A percentile compares a stretch with the other conserved stretches of the same genome.
These are phyloP conservation scores for Nerophis ophidion DNA, from an alignment of 2,113 vertebrate species.

Conservation along the genomic window DNA sequence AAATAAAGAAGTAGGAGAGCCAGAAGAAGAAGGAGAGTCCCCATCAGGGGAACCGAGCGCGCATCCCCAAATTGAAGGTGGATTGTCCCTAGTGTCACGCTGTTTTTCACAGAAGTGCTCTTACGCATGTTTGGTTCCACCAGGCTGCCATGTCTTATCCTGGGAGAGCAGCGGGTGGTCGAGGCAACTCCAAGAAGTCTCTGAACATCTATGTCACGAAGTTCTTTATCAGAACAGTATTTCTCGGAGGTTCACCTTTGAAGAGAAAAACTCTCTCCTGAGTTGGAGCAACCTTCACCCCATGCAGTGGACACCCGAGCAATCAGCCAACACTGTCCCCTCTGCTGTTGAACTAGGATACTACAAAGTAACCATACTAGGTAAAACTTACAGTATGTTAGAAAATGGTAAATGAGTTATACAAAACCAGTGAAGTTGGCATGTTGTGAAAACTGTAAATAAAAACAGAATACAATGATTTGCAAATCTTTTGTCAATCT, in stretches of 20 bases:
- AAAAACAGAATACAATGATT: too few species aligned
- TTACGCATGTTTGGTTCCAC: constrained; percentile 1
- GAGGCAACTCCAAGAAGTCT: constrained; percentile 63
- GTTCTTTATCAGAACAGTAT: constrained; percentile 77
- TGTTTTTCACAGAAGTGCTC: too few species aligned
- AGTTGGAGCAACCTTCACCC: constrained; percentile 78
- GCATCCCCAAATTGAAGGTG: constrained; percentile 25
- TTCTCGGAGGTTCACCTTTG: constrained; percentile 72
- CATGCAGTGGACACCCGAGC: constrained; percentile 63
- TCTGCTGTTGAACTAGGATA: constrained; percentile 66
- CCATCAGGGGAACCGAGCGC: constrained; percentile 1
- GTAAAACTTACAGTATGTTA: constrained; percentile 48
- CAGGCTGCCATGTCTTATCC: constrained; percentile 20
- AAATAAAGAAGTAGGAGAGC: constrained; percentile 8
- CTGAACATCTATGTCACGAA: constrained; percentile 66
- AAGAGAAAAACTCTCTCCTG: constrained; percentile 70
- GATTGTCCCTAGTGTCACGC: not conserved
- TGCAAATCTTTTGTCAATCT: too few species aligned
- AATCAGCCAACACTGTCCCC: constrained; percentile 38
- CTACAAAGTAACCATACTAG: constrained; percentile 81
- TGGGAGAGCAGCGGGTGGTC: constrained; percentile 82
- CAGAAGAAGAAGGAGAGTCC: constrained; percentile 17
- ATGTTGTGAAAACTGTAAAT: too few species aligned
- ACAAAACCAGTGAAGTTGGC: too few species aligned
- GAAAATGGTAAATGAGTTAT: too few species aligned